phyloP scores from a whole-genome alignment of 2,797 vertebrate species.

The Danio kyathit region DNA sequence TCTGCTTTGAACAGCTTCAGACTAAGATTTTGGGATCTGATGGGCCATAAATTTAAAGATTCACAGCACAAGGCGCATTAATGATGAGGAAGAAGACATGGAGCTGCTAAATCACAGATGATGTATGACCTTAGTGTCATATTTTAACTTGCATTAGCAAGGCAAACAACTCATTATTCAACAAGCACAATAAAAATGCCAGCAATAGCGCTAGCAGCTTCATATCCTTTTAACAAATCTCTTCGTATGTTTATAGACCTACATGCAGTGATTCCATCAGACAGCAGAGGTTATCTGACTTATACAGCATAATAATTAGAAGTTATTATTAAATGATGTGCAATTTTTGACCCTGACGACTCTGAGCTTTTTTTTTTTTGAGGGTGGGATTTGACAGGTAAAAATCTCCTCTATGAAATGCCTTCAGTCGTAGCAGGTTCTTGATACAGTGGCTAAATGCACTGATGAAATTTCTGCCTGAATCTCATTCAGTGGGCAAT shows the following conservation, averaged over 20 bases:
- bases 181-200: conserved; percentile 52
- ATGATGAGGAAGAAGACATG: conserved; percentile 62
- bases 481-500: conserved; percentile 34
- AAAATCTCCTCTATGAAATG: conserved; percentile 44
- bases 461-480: conserved; percentile 37
- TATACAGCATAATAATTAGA: conserved; percentile 35
- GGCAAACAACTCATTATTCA: conserved; percentile 62
- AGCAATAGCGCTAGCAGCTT: conserved; percentile 38
- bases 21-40: conserved; percentile 51
- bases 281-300: conserved; percentile 44
- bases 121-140: conserved; percentile 60
- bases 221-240: conserved; percentile 56
- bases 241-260: conserved; percentile 46
- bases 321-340: conserved; percentile 22
- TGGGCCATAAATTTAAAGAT: conserved; percentile 64
- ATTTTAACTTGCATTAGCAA: conserved; percentile 67
- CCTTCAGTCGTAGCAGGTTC: conserved; percentile 41
- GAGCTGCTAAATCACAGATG: conserved; percentile 54
- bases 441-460: conserved; percentile 42
- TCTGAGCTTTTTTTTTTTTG: neutral
- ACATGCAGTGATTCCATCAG: conserved; percentile 40
- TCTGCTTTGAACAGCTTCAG: conserved; percentile 64
- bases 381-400: neutral
- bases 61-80: conserved; percentile 63
- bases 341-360: neutral